Base-by-base conservation (phyloP, 2,888 invertebrate genomes). In the Hemistola chrysoprasaria region DNA sequence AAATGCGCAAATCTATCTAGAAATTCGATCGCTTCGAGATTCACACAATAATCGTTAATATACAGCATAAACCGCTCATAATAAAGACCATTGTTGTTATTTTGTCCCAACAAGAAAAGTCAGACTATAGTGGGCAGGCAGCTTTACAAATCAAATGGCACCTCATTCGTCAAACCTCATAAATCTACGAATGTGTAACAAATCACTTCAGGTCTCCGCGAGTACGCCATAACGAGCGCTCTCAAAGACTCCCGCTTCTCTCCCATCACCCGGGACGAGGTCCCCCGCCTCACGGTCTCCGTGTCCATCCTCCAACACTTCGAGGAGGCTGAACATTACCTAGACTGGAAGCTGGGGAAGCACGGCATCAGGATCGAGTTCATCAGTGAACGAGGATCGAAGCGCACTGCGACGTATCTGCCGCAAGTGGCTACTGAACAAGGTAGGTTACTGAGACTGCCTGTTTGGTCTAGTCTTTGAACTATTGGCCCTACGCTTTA, bases 321-420 rank as follows among this genome's bases (percentile, higher is more conserved):
- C 80, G 99, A 99, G 86, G 97, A 98, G 69, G 98, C 97, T 0
- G 92, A 92, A 41, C 95, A 98, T 76, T 99, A 96, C 83, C 90
- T 97, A 55, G 99, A 99, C 85, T 99, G 99, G 99, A 95, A 97
- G 90, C 93, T 98, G 45, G 98, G 98, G 31, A 92, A 95, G 40
- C 99, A 99, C 80, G 99, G 99, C 43, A 99, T 99, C 69, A 93
- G 99, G 38, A 99, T 99, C 62, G 98, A 99, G 88, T 99, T 99
- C 77, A 88, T 94, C 55, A 98, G 95, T 76, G 98, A 98, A 75
- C 93, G 97, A 69, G 95, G 98, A 53, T 94, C 95, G 65, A 97
- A 97, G 78, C 93, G 97, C 70, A 98, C 98, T 55, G 99, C 99
- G 70, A 99, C 99, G 54, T 99, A 98, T 86, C 91, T 99, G 80